Conservation (phyloP, 2,797 vertebrate genomes). For the Pseudochaenichthys georgianus region DNA sequence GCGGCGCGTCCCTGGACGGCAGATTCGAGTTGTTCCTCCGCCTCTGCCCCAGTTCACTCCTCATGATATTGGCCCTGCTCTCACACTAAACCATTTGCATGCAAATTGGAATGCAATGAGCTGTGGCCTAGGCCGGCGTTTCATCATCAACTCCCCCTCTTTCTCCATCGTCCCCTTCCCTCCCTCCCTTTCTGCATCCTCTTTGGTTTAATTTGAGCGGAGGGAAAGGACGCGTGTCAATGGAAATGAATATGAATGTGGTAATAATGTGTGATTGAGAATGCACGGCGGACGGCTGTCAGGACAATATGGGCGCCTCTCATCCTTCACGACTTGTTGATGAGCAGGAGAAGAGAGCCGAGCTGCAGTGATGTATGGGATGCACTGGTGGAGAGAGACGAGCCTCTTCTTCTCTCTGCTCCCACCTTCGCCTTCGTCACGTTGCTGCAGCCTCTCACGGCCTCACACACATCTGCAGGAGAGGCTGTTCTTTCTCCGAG, state of each 20-base stretch:
- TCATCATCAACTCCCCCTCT: conserved; percentile 89
- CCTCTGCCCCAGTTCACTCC: conserved; percentile 75
- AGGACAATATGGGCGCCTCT: conserved; percentile 98
- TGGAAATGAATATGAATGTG: conserved; percentile 99
- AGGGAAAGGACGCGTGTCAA: conserved; percentile 95
- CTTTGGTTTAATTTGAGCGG: conserved; percentile 92
- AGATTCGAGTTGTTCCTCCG: conserved; percentile 98
- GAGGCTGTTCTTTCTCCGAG: conserved; percentile 54
- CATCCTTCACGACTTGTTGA: conserved; percentile 98
- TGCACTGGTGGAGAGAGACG: conserved; percentile 51
- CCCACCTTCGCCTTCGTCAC: conserved; percentile 32
- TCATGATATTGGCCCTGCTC: conserved; percentile 90
- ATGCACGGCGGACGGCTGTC: conserved; percentile 92
- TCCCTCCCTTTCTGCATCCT: conserved; percentile 75
- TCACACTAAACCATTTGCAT: conserved; percentile 99
- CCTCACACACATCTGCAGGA: conserved; percentile 43
- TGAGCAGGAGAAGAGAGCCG: conserved; percentile 88
- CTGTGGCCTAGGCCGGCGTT: conserved; percentile 98
- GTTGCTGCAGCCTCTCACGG: conserved; percentile 36
- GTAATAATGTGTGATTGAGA: conserved; percentile 99
- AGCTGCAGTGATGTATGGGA: conserved; percentile 84
- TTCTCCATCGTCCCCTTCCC: conserved; percentile 41
- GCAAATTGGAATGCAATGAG: conserved; percentile 99
- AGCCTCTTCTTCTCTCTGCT: conserved; percentile 50
- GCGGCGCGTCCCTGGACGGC: conserved; percentile 90